phyloP scores from a whole-genome alignment of 2,888 invertebrate species.

The Crioceris asparagi region DNA sequence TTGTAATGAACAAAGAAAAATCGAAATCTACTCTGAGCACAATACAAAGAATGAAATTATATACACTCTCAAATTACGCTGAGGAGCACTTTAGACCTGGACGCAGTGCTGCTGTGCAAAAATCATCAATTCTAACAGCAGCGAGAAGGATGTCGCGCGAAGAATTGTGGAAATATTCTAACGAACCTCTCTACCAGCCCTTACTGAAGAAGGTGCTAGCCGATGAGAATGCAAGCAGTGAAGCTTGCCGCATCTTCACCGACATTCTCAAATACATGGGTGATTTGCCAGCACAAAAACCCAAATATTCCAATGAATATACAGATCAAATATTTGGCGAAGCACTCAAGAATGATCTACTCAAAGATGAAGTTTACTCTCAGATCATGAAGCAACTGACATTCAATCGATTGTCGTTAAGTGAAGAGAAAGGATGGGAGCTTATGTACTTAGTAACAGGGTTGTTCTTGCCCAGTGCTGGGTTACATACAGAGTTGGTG shows the following conservation, averaged over 20 bases:
- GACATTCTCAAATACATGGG: constrained; percentile 83
- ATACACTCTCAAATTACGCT: constrained; percentile 77
- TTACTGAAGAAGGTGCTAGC: constrained; percentile 63
- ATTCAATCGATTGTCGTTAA: constrained; percentile 69
- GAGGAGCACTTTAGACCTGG: constrained; percentile 62
- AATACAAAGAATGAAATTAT: constrained; percentile 53
- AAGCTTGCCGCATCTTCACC: constrained; percentile 49
- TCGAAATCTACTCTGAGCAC: constrained; percentile 8
- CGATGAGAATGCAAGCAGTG: constrained; percentile 59
- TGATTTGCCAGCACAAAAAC: constrained; percentile 74
- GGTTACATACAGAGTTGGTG: constrained; percentile 62
- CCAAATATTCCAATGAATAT: constrained; percentile 66
- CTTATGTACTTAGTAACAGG: constrained; percentile 86
- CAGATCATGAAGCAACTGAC: constrained; percentile 92
- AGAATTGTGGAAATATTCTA: constrained; percentile 72
- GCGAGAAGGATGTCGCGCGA: constrained; percentile 55
- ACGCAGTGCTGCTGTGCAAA: constrained; percentile 46
- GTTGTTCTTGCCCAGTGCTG: constrained; percentile 68
- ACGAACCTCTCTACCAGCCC: constrained; percentile 75
- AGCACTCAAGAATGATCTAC: constrained; percentile 59
- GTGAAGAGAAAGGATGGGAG: constrained; percentile 92
- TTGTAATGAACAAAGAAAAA: constrained; percentile 16
- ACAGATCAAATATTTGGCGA: constrained; percentile 81
- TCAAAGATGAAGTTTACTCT: constrained; percentile 62
- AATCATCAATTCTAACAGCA: constrained; percentile 53